Evolutionary conservation across 2,797 vertebrate species (phyloP), one percentile per base, ranked within the genome.

Genomic region (Echeneis naucrates): DNA sequence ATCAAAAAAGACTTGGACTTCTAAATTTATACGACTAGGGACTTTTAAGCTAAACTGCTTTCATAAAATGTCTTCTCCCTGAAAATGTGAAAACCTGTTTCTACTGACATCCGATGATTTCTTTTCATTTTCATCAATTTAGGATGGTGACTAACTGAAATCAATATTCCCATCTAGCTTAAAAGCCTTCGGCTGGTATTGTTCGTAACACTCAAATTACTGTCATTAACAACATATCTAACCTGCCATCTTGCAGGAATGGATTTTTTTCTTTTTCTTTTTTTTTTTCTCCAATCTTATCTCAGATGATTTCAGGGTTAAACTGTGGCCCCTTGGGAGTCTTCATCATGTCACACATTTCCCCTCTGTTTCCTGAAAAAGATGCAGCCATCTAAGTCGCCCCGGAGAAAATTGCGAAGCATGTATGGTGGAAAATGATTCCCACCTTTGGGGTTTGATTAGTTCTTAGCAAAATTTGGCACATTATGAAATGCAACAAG

Each of bases 401-500:
- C 48, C 68, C 52, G 56, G 52, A 66, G 55, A 37, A 65, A 72
- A 69, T 53, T 73, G 42, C 65, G 67, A 72, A 2, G 61, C 55
- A 63, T 80, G 61, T 52, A 67, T 59, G 66, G 72, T 54, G 67
- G 27, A 5, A 72, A 72, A 72, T 57, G 27, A 81, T 68, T 61
- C 37, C 37, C 47, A 70, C 51, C 68, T 61, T 50, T 61, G 57
- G 72, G 68, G 79, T 77, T 58, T 48, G 37, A 85, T 72, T 64
- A 78, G 56, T 33, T 60, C 51, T 54, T 72, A 56, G 21, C 52
- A 13, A 54, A 23, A 26, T 61, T 61, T 53, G 12, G 16, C 8
- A 2, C 45, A 40, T 47, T n/a, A 35, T 37, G 37, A 69, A 80
- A 65, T 54, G n/a, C 33, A 80, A 75, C 68, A 65, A 72, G 68